Conservation (phyloP, 2,888 invertebrate genomes). For the Ypsolopha scabrella region DNA sequence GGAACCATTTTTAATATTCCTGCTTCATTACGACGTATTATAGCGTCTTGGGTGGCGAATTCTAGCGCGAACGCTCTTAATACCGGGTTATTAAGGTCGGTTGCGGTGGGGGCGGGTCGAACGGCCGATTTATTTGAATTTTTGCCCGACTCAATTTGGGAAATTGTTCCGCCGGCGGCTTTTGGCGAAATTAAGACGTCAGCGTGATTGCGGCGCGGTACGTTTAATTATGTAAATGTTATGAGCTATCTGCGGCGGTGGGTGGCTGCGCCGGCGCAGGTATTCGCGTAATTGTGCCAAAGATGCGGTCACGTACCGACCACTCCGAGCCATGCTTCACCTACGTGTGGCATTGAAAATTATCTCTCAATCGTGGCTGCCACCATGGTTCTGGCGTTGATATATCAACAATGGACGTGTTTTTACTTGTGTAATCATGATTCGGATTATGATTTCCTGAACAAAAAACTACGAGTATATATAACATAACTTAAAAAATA, state of each 20-base stretch:
- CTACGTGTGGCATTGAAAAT: not conserved
- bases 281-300: conserved; percentile 40
- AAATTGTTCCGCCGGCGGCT: conserved; percentile 65
- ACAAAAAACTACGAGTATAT: no score
- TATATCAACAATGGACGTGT: no score
- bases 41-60: conserved; percentile 70
- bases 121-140: conserved; percentile 66
- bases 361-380: not conserved
- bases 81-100: conserved; percentile 58
- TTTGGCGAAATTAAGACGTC: conserved; percentile 67
- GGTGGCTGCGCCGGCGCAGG: conserved; percentile 31
- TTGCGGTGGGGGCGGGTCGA: conserved; percentile 44
- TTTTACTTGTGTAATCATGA: no score
- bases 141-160: conserved; percentile 68
- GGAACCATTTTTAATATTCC: conserved; percentile 67
- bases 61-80: conserved; percentile 67
- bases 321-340: not conserved
- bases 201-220: conserved; percentile 58
- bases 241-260: conserved; percentile 49
- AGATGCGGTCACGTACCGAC: conserved; percentile 56
- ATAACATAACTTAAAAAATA: no score
- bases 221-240: conserved; percentile 70
- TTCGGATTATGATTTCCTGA: no score
- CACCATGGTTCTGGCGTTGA: not conserved
- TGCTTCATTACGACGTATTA: conserved; percentile 68